These are phyloP conservation scores for Chrysogorgia sp. DNA, from an alignment of 92 coral and sea anemone species.

Conservation along the genomic window DNA sequence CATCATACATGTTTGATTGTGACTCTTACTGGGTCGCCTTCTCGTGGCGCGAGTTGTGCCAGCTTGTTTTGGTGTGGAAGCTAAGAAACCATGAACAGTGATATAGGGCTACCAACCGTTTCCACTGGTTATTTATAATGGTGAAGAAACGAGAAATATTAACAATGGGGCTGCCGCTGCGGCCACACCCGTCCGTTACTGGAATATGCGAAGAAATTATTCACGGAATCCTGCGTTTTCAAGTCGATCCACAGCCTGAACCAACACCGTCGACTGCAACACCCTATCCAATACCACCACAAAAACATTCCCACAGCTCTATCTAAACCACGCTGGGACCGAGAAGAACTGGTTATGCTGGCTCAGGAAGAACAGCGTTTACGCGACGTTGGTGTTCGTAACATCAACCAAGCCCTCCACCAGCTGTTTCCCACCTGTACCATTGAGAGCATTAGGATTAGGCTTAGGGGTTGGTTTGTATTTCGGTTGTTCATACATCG, in stretches of 20 bases:
- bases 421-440: background rate
- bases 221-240: background rate
- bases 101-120: no score
- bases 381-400: background rate
- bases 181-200: background rate
- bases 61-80: no score
- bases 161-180: background rate
- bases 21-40: no score
- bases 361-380: conserved; percentile 16
- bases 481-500: no score
- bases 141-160: no score
- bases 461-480: no score
- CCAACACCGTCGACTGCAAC: conserved; percentile 12
- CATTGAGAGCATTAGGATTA: background rate
- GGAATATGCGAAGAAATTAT: background rate
- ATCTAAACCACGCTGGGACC: conserved; percentile 25
- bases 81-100: no score
- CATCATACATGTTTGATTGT: no score
- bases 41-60: no score
- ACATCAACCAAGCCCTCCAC: background rate
- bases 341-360: conserved; percentile 36
- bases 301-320: conserved; percentile 21
- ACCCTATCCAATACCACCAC: conserved; percentile 23
- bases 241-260: conserved; percentile 14
- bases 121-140: no score